phyloP scores from a whole-genome alignment of 2,888 invertebrate species.

The Siphonodentalium dalli region DNA sequence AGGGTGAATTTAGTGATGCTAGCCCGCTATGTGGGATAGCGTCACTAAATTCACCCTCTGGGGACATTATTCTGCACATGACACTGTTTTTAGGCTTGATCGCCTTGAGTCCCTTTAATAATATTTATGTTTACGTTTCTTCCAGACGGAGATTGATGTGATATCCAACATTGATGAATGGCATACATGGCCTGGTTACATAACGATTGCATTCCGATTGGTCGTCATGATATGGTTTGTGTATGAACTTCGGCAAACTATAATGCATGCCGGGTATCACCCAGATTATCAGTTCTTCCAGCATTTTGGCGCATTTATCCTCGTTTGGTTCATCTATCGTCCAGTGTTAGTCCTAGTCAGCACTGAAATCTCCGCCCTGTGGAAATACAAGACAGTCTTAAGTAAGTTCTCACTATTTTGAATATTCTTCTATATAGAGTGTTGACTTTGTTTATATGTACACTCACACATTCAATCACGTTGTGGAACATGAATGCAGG shows the following conservation, averaged over 20 bases:
- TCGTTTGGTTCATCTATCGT: conserved; percentile 98
- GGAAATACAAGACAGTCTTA: conserved; percentile 92
- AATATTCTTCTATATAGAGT: too few relatives aligned
- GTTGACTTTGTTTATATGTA: too few relatives aligned
- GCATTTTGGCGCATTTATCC: conserved; percentile 95
- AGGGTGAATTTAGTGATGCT: too few relatives aligned
- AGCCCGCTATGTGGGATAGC: too few relatives aligned
- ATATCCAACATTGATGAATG: conserved; percentile 96
- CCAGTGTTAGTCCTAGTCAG: conserved; percentile 93
- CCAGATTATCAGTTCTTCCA: conserved; percentile 87
- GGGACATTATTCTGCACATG: too few relatives aligned
- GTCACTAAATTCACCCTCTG: too few relatives aligned
- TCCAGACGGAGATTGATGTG: conserved; percentile 91
- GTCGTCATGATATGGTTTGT: conserved; percentile 90
- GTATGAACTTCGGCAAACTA: conserved; percentile 76
- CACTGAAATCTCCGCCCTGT: conserved; percentile 89
- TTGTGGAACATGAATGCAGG: too few relatives aligned
- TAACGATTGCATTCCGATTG: conserved; percentile 85
- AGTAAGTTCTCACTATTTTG: conserved; percentile 70
- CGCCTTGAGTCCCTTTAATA: neutral
- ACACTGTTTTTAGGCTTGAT: too few relatives aligned
- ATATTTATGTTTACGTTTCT: neutral
- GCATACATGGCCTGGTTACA: conserved; percentile 97
- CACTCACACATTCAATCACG: too few relatives aligned
- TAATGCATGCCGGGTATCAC: conserved; percentile 80